These are phyloP conservation scores for Adelges cooleyi DNA, from an alignment of 1,140 invertebrate species.

Conservation along the genomic window DNA sequence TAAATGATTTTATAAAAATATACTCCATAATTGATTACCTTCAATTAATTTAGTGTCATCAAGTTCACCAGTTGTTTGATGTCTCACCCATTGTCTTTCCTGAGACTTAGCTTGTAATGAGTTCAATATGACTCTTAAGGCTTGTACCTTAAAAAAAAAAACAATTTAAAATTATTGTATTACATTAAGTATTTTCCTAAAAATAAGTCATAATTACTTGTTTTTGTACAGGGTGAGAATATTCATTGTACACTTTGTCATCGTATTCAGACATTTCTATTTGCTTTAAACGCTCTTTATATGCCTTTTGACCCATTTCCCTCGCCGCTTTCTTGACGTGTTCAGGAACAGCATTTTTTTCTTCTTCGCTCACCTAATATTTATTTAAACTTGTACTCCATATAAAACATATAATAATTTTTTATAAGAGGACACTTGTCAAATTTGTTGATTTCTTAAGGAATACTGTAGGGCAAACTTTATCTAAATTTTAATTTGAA, in stretches of 20 bases:
- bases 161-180: background rate
- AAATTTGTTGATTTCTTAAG: too few species aligned
- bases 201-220: slow-evolving; percentile 50
- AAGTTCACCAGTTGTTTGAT: slow-evolving; percentile 87
- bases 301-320: slow-evolving; percentile 85
- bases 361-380: slow-evolving; percentile 67
- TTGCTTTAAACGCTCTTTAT: slow-evolving; percentile 75
- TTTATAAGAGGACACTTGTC: too few species aligned
- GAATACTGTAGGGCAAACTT: too few species aligned
- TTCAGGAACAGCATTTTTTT: slow-evolving; percentile 83
- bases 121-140: slow-evolving; percentile 48
- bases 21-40: slow-evolving; percentile 41
- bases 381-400: too few species aligned
- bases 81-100: slow-evolving; percentile 82
- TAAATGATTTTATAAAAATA: too few species aligned
- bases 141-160: slow-evolving; percentile 42
- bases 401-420: too few species aligned
- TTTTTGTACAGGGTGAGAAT: slow-evolving; percentile 60
- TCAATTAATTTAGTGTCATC: slow-evolving; percentile 94
- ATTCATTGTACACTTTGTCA: slow-evolving; percentile 73
- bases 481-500: too few species aligned
- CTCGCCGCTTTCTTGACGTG: slow-evolving; percentile 76
- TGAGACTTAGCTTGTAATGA: slow-evolving; percentile 81
- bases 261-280: slow-evolving; percentile 94
- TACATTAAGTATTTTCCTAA: slow-evolving; percentile 40